Percentiles rank a stretch among this genome's conserved stretches.
Conservation (phyloP, 2,113 vertebrate species). For the Rissa tridactyla region DNA sequence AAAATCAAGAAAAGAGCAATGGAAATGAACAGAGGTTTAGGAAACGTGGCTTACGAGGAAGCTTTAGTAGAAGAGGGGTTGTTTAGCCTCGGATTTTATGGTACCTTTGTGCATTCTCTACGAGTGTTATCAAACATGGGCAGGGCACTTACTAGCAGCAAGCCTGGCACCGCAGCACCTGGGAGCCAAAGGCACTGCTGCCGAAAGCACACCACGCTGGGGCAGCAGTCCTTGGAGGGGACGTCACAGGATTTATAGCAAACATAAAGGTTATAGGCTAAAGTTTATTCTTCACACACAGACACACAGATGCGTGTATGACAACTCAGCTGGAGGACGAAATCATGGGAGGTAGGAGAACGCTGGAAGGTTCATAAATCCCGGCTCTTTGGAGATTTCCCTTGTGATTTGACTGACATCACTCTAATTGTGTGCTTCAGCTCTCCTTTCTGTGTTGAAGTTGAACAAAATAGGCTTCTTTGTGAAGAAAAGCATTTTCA, state of each 20-base stretch:
- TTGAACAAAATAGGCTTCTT: not conserved
- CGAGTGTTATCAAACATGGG: not conserved
- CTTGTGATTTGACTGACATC: not conserved
- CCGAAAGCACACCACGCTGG: not conserved
- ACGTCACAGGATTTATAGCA: not conserved
- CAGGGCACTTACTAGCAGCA: not conserved
- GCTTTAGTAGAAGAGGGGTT: not conserved
- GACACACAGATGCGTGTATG: not conserved
- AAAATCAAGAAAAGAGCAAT: not conserved
- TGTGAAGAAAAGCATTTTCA: not conserved
- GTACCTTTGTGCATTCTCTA: not conserved
- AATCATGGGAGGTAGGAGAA: not conserved
- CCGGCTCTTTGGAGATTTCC: not conserved
- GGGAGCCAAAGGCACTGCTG: not conserved
- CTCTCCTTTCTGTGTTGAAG: not conserved
- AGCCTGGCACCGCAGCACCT: not conserved
- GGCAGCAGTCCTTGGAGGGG: not conserved
- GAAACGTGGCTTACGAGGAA: not conserved
- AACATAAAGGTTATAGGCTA: not conserved
- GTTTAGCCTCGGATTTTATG: not conserved
- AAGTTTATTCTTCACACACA: not conserved
- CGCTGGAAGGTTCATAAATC: not conserved
- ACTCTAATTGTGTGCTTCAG: not conserved
- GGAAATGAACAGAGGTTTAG: not conserved
- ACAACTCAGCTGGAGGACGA: fast-evolving